Evolutionary conservation across 2,888 invertebrate genomes (phyloP).

Genomic region (Ceraclea dissimilis): DNA sequence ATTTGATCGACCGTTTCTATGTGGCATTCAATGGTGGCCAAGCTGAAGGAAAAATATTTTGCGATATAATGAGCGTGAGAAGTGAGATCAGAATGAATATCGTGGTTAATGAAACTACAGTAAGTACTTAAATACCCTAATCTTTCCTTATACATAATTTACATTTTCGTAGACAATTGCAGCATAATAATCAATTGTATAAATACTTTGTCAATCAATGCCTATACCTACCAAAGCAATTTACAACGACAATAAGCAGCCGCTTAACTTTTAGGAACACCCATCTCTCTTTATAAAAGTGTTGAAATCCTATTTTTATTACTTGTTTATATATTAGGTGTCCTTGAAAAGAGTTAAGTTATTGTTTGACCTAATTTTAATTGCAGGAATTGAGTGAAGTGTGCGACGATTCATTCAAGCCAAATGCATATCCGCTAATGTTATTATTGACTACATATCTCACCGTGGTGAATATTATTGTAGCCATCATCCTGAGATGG

Average conservation of each 20-base stretch:
- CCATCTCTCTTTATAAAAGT: too few relatives aligned
- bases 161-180: too few relatives aligned
- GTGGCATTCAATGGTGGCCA: neutral
- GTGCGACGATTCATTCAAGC: conserved; percentile 43
- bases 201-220: too few relatives aligned
- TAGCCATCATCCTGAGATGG: conserved; percentile 40
- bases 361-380: too few relatives aligned
- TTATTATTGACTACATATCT: conserved; percentile 42
- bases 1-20: conserved; percentile 11
- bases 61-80: conserved; percentile 14
- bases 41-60: conserved; percentile 7
- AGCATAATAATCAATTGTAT: too few relatives aligned
- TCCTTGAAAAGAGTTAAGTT: too few relatives aligned
- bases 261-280: too few relatives aligned
- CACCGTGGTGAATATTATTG: conserved; percentile 37
- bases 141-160: too few relatives aligned
- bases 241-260: too few relatives aligned
- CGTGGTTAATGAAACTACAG: neutral
- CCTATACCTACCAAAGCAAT: too few relatives aligned
- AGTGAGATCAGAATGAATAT: neutral
- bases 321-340: too few relatives aligned
- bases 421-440: conserved; percentile 41
- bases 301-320: too few relatives aligned
- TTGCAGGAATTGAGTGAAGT: neutral
- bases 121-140: neutral